Evolutionary conservation across 2,888 invertebrate genomes (phyloP).

Genomic region (Agrotis segetum): DNA sequence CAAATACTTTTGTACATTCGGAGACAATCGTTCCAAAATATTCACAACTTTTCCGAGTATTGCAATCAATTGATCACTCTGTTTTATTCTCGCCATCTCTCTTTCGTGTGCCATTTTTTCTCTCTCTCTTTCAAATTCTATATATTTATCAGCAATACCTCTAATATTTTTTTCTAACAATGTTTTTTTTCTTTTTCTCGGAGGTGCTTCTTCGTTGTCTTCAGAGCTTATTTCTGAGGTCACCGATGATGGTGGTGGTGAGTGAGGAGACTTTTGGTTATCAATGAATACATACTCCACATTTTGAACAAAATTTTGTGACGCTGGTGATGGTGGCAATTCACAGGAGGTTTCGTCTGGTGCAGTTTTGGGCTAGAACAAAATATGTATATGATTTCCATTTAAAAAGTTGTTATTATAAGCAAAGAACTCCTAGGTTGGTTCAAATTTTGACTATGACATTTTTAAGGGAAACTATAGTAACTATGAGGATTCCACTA

Average conservation of each 20-base stretch:
- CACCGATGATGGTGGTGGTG: conserved; percentile 11
- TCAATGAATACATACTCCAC: conserved; percentile 4
- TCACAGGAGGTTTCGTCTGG: conserved; percentile 3
- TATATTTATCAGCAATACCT: conserved; percentile 56
- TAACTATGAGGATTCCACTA: too few species aligned
- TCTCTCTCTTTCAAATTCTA: conserved; percentile 61
- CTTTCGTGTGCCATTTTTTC: conserved; percentile 60
- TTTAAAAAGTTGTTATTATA: background rate
- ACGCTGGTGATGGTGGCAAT: conserved; percentile 27
- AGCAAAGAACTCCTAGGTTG: background rate
- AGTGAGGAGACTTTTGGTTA: conserved; percentile 28
- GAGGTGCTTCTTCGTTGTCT: conserved; percentile 8
- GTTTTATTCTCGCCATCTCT: conserved; percentile 64
- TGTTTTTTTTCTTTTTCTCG: conserved; percentile 40
- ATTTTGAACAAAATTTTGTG: conserved; percentile 7
- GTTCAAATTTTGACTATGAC: too few species aligned
- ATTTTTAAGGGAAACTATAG: too few species aligned
- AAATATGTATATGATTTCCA: background rate
- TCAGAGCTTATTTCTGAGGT: conserved; percentile 20
- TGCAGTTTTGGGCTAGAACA: conserved; percentile 20
- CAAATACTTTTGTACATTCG: conserved; percentile 56
- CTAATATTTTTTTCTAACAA: conserved; percentile 27
- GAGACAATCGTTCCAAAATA: conserved; percentile 62
- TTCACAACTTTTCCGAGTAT: conserved; percentile 59
- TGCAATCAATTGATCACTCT: conserved; percentile 55